Percentiles rank a stretch among this genome's conserved stretches.
phyloP scores from a whole-genome alignment of 2,797 vertebrate species.

The Aulostomus chinensis region DNA sequence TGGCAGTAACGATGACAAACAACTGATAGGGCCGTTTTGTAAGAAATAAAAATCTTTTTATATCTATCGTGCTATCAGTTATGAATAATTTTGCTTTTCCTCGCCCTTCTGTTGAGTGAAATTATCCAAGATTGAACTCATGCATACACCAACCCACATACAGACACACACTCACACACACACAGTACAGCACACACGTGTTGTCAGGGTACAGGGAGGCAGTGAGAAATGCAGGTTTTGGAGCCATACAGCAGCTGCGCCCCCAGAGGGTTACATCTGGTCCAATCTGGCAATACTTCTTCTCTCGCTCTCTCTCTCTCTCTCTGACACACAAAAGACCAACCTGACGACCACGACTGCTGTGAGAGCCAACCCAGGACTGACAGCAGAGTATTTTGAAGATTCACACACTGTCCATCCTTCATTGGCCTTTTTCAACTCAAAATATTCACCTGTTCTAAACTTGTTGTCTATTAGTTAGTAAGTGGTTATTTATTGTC shows the following conservation, averaged over 20 bases:
- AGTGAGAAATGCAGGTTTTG: slow-evolving; percentile 57
- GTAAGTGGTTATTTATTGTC: no score
- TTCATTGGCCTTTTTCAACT: no score
- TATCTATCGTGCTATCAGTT: no score
- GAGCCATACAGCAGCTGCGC: slow-evolving; percentile 63
- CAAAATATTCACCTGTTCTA: no score
- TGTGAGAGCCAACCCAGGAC: no score
- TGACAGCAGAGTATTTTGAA: no score
- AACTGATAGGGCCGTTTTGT: no score
- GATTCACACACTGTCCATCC: no score
- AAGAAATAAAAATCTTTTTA: no score
- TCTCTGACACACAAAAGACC: slow-evolving; percentile 15
- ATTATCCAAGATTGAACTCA: slow-evolving; percentile 16
- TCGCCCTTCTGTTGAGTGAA: slow-evolving; percentile 5
- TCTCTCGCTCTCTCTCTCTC: slow-evolving; percentile 25
- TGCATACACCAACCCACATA: slow-evolving; percentile 12
- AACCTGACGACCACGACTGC: slow-evolving; percentile 60
- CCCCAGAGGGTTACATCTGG: slow-evolving; percentile 74
- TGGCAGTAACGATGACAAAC: background rate
- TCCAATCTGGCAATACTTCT: slow-evolving; percentile 65
- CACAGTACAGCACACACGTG: slow-evolving; percentile 30
- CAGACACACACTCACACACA: slow-evolving; percentile 3
- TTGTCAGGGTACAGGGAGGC: slow-evolving; percentile 42
- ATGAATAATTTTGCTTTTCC: slow-evolving; percentile 6
- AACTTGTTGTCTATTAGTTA: no score